A percentile compares a stretch with the other conserved stretches of the same genome.
Conservation (phyloP, 2,113 vertebrate species). For the Budorcas taxicolor region DNA sequence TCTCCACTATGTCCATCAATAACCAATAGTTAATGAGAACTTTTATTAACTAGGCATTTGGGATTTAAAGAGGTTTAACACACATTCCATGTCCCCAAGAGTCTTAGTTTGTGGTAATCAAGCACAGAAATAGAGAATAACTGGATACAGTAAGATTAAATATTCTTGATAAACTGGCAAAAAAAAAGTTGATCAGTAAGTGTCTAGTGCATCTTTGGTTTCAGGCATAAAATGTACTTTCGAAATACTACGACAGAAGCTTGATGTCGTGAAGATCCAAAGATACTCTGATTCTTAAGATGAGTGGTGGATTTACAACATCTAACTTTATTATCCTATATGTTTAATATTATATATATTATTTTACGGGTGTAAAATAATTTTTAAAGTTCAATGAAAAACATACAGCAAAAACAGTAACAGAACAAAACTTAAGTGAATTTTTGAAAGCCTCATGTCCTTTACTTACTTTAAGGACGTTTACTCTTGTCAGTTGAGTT, state of each 20-base stretch:
- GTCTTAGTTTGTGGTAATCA: background rate
- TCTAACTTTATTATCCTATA: background rate
- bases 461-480: conserved; percentile 69
- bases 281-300: background rate
- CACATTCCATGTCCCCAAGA: background rate
- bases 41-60: background rate
- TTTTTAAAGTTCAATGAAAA: background rate
- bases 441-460: background rate
- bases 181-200: background rate
- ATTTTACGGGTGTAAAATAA: background rate
- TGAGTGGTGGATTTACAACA: background rate
- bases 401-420: background rate
- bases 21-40: background rate
- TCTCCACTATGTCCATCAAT: background rate
- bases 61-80: background rate
- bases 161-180: background rate
- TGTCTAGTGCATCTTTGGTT: background rate
- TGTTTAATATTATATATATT: background rate
- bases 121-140: conserved; percentile 1
- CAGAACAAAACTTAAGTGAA: background rate
- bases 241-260: background rate
- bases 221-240: background rate
- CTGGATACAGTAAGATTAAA: background rate
- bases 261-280: background rate
- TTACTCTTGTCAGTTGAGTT: conserved; percentile 71